Evolutionary conservation across 2,888 invertebrate genomes (phyloP), one percentile per base, ranked within the genome.

Genomic region (Allolobophora icterica): DNA sequence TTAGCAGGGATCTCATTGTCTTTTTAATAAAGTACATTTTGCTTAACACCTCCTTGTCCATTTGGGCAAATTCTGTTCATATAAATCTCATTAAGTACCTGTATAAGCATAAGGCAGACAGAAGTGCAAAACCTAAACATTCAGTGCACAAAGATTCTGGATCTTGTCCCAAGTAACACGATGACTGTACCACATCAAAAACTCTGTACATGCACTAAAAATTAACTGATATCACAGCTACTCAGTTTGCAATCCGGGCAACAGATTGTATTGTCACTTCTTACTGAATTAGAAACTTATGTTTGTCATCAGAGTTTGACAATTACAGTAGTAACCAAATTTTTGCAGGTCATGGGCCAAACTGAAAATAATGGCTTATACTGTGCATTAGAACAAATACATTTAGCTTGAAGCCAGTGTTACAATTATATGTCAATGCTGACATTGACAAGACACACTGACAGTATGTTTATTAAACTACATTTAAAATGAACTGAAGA

Each of bases 1-100:
- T 24, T 52, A 52, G 24, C 52, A 52, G 5, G 24, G 52, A 52
- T 52, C 52, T n/a, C 52, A 24, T 21, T 13, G n/a, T 21, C 24
- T 17, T 71, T 71, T 71, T 30, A 71, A n/a, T n/a, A 71, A n/a
- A n/a, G 71, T n/a, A 30, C 52, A 52, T 52, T 52, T 52, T 21
- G 52, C 52, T 21, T 30, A n/a, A 30, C 71, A 71, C n/a, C 13
- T n/a, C 1, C 71, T 71, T 71, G 71, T 71, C 71, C 71, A 52
- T 52, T 24, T 52, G 52, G 2, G 8, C 52, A 52, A n/a, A n/a
- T 71, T 30, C 30, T 71, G n/a, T n/a, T 71, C 71, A 71, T 71
- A n/a, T 24, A 71, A 71, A 71, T 71, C 71, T 71, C 71, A 71
- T n/a, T 71, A 71, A 71, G 71, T 71, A 71, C 71, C 71, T 52